Base-by-base conservation (phyloP, 2,113 vertebrate species). In the Cyphomyrus plagiostoma region DNA sequence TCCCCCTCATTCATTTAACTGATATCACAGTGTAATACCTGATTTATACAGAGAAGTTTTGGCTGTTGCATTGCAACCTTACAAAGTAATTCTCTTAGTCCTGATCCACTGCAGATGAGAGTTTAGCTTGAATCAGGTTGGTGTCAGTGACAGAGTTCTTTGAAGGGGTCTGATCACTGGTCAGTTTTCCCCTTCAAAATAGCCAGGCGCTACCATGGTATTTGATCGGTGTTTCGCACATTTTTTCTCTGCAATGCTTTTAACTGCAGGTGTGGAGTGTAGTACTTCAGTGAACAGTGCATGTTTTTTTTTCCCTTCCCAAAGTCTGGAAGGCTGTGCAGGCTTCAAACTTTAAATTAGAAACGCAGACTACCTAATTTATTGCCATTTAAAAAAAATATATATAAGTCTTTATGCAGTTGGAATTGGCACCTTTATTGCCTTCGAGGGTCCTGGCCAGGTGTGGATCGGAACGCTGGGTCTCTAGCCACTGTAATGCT, bases 181-280 rank as follows among this genome's bases (percentile, higher is more conserved):
- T 87, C 26, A 87, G 86, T 87, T 91, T 95, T 93, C 93, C 92
- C 92, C 93, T 92, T 91, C 90, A 89, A 93, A 92, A 93, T 94
- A 92, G 91, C 91, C 89, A 70, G 90, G 88, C 91, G 90, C 91
- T 92, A 90, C 93, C 62, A 90, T 92, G 92, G 91, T 92, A 92
- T 92, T 90, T 66, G 10, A 87, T 8, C 83, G 39, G 46, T 35
- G 17, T 86, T 50, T n/a, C 15, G 0, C 80, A 89, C 21, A 19
- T 74, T 49, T 56, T n/a, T 42, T 19, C 58, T 48, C 39, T 23
- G 80, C 42, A 19, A 52, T n/a, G 15, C 21, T 56, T 39, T 42
- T 30, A 85, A 86, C 26, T 74, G 56, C 82, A 74, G 84, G 82
- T 70, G 52, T 39, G 83, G 3, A 4, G 15, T 30, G 26, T 23